Conservation (phyloP, 2,888 invertebrate genomes). For the Branchipolynoe longqiensis region DNA sequence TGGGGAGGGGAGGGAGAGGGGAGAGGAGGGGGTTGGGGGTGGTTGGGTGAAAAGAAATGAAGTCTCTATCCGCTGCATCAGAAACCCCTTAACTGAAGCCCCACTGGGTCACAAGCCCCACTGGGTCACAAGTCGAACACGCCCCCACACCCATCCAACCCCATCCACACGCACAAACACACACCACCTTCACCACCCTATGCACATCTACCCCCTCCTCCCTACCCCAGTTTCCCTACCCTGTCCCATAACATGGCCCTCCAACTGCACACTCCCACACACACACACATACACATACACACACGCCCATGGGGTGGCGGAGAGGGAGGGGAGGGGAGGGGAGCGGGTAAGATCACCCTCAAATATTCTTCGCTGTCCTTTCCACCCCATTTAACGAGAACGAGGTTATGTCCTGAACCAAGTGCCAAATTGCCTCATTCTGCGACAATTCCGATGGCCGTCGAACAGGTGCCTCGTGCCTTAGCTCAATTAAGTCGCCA, state of each 20-base stretch:
- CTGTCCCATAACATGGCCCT: neutral
- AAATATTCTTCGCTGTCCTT: too few relatives aligned
- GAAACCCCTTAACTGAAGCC: conserved; percentile 16
- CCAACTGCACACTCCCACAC: too few relatives aligned
- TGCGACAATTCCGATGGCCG: too few relatives aligned
- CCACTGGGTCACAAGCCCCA: conserved; percentile 2
- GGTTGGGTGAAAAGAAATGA: neutral
- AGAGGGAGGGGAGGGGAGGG: too few relatives aligned
- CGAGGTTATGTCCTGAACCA: too few relatives aligned
- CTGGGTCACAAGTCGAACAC: neutral
- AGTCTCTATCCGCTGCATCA: neutral
- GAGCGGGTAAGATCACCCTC: too few relatives aligned
- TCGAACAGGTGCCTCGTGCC: too few relatives aligned
- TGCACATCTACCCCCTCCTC: neutral
- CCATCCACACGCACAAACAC: neutral
- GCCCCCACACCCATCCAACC: neutral
- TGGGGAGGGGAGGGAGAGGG: neutral
- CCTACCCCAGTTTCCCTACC: neutral
- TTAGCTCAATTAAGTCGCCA: too few relatives aligned
- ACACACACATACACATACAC: too few relatives aligned
- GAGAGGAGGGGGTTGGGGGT: neutral
- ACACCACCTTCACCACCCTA: neutral
- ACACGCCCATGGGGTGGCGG: too few relatives aligned
- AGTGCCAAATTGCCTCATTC: too few relatives aligned
- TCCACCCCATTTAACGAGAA: too few relatives aligned